Evolutionary conservation across 2,797 vertebrate species (phyloP), one percentile per base, ranked within the genome.

Genomic region (Periophthalmus magnuspinnatus): DNA sequence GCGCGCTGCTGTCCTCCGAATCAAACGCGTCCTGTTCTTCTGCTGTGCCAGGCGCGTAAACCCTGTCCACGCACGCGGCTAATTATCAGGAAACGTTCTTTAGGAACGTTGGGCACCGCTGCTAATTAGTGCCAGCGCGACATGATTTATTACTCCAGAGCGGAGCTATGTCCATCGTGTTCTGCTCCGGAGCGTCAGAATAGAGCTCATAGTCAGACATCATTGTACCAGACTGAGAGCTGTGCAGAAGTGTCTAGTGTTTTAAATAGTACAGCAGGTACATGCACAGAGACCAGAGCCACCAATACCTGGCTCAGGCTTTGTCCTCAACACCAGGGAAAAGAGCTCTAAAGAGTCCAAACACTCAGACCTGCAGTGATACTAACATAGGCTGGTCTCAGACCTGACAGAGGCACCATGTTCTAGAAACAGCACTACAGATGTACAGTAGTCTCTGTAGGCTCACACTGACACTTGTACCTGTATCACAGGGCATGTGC

Each of bases 101-200:
- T 89, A 89, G 85, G 86, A 89, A 77, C 69, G 57, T 72, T 28
- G 66, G 70, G 54, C 84, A 65, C 56, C 1, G 72, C 58, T 69
- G 72, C 85, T 86, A 90, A 89, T 88, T 87, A 88, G 87, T 50
- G 67, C 84, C 81, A 78, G 79, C 71, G 66, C 68, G 50, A 75
- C 80, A 72, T 87, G 84, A 91, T 91, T 88, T 88, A 91, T 90
- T 89, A 84, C 80, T 67, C 72, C 81, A 58, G 32, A 48, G 19
- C 32, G 33, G 22, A 36, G n/a, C 36, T 14, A n/a, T 61, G 59
- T 61, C 59, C 59, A 14, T 61, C 59, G 17, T 21, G 59, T 61
- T 61, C 59, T 61, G 59, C 34, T 61, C 59, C 59, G 21, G 5
- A 38, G 59, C 59, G 59, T 41, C 59, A 61, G 19, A 21, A 21